Percentiles rank a stretch among this genome's conserved stretches.
These are phyloP conservation scores for Nothobranchius kuhntae DNA, from an alignment of 2,113 vertebrate species.

Conservation along the genomic window DNA sequence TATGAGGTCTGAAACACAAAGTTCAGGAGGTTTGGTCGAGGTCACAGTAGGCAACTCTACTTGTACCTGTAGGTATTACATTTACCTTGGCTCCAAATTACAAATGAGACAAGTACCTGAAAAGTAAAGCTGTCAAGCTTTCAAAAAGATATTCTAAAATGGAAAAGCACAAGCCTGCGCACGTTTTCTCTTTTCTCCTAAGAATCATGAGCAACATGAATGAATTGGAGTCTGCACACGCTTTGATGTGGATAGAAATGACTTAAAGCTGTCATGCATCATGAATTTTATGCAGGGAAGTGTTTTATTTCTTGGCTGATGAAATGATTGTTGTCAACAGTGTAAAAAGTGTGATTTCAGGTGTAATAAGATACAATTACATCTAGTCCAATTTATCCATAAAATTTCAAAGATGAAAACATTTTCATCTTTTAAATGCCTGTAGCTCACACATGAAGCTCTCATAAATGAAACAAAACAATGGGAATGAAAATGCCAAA, in stretches of 20 bases:
- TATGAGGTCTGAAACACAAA: neutral
- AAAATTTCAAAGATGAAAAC: neutral
- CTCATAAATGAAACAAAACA: conserved; percentile 25
- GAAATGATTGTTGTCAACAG: conserved; percentile 12
- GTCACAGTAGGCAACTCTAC: neutral
- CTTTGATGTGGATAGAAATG: conserved; percentile 35
- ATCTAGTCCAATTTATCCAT: neutral
- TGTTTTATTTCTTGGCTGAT: neutral
- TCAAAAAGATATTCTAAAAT: neutral
- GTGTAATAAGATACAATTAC: conserved; percentile 7
- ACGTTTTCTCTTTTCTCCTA: neutral
- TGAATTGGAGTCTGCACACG: conserved; percentile 11
- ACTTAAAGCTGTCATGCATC: neutral
- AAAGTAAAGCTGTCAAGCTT: neutral
- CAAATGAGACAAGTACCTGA: neutral
- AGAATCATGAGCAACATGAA: neutral
- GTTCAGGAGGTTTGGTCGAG: neutral
- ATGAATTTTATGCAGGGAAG: neutral
- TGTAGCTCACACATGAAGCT: neutral
- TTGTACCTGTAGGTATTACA: neutral
- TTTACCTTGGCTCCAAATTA: neutral
- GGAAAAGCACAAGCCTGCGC: neutral
- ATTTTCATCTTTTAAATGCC: conserved; percentile 7
- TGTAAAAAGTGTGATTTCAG: neutral
- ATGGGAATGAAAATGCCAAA: conserved; percentile 38